Conservation (phyloP, 2,113 vertebrate species). For the Leptobrachium ailaonicum region DNA sequence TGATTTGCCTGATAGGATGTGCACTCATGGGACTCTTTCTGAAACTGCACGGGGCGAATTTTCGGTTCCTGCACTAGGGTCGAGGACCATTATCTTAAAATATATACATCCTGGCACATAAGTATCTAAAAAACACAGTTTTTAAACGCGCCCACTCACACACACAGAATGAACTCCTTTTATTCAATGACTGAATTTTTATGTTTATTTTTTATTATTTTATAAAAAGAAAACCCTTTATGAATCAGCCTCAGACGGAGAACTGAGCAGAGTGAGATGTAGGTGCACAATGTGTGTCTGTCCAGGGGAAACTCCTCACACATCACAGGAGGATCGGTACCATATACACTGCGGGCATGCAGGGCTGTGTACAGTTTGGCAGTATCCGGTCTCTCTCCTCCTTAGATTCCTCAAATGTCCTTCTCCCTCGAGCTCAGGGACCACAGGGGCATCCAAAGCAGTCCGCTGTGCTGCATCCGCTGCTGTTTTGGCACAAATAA, state of each 20-base stretch:
- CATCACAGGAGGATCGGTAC: slow-evolving; percentile 24
- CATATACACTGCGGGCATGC: slow-evolving; percentile 44
- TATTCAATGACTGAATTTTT: slow-evolving; percentile 35
- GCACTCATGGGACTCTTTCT: too few relatives aligned
- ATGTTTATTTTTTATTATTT: slow-evolving; percentile 19
- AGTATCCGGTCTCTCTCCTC: slow-evolving; percentile 21
- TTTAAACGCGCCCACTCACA: neutral
- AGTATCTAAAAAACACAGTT: too few relatives aligned
- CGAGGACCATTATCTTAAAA: too few relatives aligned
- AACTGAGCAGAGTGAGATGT: slow-evolving; percentile 14
- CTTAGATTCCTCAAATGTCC: neutral
- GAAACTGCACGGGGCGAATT: too few relatives aligned
- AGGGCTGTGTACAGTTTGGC: slow-evolving; percentile 41
- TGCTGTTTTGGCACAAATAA: slow-evolving; percentile 40
- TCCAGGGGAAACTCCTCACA: slow-evolving; percentile 23
- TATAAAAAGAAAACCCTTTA: slow-evolving; percentile 33
- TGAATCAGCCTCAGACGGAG: slow-evolving; percentile 29
- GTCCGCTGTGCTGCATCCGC: slow-evolving; percentile 23
- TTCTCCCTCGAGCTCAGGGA: neutral
- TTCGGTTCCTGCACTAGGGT: too few relatives aligned
- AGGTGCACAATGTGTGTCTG: slow-evolving; percentile 35
- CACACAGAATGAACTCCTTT: neutral
- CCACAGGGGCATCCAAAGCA: neutral
- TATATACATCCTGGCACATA: too few relatives aligned
- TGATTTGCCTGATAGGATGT: too few relatives aligned